Percentiles rank a stretch among this genome's conserved stretches.
Evolutionary conservation across 2,113 vertebrate species (phyloP).

Genomic region (Erythrocercus mccallii): DNA sequence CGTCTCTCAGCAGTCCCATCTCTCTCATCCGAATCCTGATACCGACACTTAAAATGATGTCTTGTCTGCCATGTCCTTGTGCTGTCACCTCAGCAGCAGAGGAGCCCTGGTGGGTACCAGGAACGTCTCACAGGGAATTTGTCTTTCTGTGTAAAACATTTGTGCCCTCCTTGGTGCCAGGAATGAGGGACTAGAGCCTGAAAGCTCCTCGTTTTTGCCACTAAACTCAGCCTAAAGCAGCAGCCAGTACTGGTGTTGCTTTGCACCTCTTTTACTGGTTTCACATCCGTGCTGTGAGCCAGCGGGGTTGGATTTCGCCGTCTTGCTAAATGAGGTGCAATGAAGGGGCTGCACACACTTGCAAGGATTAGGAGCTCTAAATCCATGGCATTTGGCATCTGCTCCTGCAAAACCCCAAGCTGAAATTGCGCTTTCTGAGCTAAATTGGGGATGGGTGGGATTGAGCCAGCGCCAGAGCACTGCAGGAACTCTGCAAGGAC

Average conservation of each 20-base stretch:
- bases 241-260: not conserved
- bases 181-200: not conserved
- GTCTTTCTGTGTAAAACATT: rapidly evolving
- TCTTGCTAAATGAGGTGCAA: rapidly evolving
- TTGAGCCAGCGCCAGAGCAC: not conserved
- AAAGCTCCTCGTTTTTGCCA: no score
- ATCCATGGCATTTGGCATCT: not conserved
- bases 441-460: rapidly evolving
- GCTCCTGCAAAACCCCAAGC: not conserved
- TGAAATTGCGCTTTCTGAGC: not conserved
- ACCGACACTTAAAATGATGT: not conserved
- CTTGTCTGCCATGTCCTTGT: rapidly evolving
- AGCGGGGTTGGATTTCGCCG: not conserved
- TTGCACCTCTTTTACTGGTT: not conserved
- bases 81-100: not conserved
- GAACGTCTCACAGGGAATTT: not conserved
- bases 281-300: not conserved
- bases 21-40: not conserved
- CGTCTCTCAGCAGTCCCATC: not conserved
- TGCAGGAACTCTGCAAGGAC: not conserved
- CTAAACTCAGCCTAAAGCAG: not conserved
- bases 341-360: not conserved
- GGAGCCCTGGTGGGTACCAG: not conserved
- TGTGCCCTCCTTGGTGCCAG: not conserved
- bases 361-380: not conserved